Conservation (phyloP, 2,888 invertebrate species). For the Acleris sparsana region DNA sequence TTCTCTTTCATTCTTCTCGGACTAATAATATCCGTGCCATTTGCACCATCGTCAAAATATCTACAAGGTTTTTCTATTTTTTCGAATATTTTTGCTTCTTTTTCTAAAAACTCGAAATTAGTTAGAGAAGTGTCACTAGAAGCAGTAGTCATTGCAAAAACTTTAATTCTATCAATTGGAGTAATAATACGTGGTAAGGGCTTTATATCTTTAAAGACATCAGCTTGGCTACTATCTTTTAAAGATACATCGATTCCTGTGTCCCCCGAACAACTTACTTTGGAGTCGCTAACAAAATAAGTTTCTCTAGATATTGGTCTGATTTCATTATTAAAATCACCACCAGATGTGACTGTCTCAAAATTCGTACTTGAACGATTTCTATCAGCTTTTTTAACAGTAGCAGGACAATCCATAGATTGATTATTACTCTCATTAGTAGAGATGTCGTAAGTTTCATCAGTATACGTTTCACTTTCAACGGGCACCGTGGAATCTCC, state of each 20-base stretch:
- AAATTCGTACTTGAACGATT: not conserved
- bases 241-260: constrained; percentile 17
- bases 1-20: constrained; percentile 43
- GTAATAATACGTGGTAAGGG: constrained; percentile 31
- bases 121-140: constrained; percentile 57
- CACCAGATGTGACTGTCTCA: constrained; percentile 49
- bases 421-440: constrained; percentile 19
- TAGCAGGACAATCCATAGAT: constrained; percentile 28
- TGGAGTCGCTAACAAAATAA: constrained; percentile 24
- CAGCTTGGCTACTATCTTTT: constrained; percentile 2
- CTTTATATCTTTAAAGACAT: constrained; percentile 8
- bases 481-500: constrained; percentile 27
- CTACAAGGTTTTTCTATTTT: constrained; percentile 29
- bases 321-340: constrained; percentile 39
- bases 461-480: constrained; percentile 23
- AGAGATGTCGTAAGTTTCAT: constrained; percentile 24
- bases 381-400: constrained; percentile 28
- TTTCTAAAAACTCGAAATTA: constrained; percentile 66
- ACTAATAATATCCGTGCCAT: constrained; percentile 21
- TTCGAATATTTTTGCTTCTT: constrained; percentile 48
- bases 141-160: constrained; percentile 26
- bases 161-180: constrained; percentile 24
- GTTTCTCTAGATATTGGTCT: constrained; percentile 19
- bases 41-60: constrained; percentile 19
- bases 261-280: constrained; percentile 14